Evolutionary conservation across 2,797 vertebrate genomes (phyloP).

Genomic region (Pantherophis vulpinus): DNA sequence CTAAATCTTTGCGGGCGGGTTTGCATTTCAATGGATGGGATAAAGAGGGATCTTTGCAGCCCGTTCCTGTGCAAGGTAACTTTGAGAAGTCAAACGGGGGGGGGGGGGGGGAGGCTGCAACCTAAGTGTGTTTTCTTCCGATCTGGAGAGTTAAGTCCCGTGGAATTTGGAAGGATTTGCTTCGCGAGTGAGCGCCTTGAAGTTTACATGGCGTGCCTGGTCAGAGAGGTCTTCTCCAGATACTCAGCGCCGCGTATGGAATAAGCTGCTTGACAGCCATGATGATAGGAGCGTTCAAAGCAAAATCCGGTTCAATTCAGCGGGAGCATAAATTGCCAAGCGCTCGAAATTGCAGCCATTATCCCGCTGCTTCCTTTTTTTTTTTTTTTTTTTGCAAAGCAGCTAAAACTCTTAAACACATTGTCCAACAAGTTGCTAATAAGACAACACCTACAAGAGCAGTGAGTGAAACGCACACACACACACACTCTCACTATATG

Average conservation of each 20-base stretch:
- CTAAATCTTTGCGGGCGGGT: not conserved
- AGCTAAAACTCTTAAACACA: not conserved
- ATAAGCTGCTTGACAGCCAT: not conserved
- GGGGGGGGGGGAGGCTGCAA: not conserved
- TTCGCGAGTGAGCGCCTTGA: not conserved
- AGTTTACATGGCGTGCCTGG: not conserved
- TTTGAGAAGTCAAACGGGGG: not conserved
- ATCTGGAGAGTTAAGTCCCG: not conserved
- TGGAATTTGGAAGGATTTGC: not conserved
- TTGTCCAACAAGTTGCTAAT: not conserved
- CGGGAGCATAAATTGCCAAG: not conserved
- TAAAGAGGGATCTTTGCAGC: not conserved
- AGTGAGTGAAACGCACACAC: too few relatives aligned
- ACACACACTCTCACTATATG: not conserved
- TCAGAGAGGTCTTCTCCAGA: not conserved
- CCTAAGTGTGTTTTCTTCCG: not conserved
- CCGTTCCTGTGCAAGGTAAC: not conserved
- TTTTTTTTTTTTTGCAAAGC: not conserved
- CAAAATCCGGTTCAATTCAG: not conserved
- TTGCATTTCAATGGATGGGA: not conserved
- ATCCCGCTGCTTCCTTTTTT: not conserved
- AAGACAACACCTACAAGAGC: not conserved
- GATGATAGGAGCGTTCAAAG: not conserved
- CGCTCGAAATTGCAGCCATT: not conserved
- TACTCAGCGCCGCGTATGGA: not conserved